These are phyloP conservation scores for Sebastes fasciatus DNA, from an alignment of 2,113 vertebrate species.

Conservation along the genomic window DNA sequence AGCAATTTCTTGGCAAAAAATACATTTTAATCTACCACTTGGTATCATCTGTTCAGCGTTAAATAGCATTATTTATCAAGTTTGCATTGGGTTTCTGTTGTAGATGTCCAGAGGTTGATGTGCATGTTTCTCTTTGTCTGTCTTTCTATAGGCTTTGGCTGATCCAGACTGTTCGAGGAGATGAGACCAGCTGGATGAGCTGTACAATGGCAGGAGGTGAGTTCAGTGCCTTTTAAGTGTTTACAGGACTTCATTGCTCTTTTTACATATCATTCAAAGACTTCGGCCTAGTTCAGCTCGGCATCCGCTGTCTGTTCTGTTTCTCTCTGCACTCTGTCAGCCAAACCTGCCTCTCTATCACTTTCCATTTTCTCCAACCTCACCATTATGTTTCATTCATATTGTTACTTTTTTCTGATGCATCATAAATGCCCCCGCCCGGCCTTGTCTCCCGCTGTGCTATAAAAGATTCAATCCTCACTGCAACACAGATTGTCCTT, in stretches of 20 bases:
- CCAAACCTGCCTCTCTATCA: conserved; percentile 9
- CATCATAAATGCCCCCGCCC: conserved; percentile 23
- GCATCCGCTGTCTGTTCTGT: neutral
- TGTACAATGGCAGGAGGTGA: neutral
- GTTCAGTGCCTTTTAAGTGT: conserved; percentile 10
- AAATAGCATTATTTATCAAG: neutral
- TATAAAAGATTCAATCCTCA: conserved; percentile 29
- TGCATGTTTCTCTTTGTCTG: neutral
- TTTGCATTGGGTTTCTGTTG: neutral
- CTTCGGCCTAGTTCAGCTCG: neutral
- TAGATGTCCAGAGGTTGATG: no score
- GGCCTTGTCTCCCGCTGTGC: conserved; percentile 7
- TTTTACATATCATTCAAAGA: conserved; percentile 9
- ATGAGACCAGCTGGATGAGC: neutral
- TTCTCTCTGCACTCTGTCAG: neutral
- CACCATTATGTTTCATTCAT: conserved; percentile 41
- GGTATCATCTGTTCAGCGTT: neutral
- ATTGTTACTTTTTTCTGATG: conserved; percentile 30
- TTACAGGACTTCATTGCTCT: conserved; percentile 7
- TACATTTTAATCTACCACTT: neutral
- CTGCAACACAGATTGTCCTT: conserved; percentile 13
- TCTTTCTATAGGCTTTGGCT: no score
- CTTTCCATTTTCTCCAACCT: conserved; percentile 32
- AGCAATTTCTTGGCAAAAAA: neutral
- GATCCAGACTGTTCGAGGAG: neutral